Conservation (phyloP, 2,888 invertebrate species). For the Chouioia cunea region DNA sequence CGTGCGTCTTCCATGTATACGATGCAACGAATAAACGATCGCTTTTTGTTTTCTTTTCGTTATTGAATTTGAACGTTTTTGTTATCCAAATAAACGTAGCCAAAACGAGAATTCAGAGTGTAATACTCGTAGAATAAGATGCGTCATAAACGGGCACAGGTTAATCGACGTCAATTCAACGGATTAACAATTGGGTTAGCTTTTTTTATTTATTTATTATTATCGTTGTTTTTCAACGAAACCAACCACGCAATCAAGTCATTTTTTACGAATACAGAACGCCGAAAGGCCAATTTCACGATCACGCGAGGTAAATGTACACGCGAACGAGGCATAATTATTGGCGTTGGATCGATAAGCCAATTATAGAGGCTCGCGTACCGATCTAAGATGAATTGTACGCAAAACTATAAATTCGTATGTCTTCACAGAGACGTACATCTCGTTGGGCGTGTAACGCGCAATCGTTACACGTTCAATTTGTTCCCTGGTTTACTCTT, state of each 20-base stretch:
- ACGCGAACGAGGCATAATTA: too few species aligned
- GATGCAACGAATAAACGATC: conserved; percentile 24
- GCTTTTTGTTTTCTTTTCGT: background rate
- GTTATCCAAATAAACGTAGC: conserved; percentile 12
- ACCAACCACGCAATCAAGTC: too few species aligned
- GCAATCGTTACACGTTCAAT: conserved; percentile 59
- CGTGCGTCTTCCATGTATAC: background rate
- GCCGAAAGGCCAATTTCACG: too few species aligned
- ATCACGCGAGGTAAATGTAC: too few species aligned
- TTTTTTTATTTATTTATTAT: background rate
- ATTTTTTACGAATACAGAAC: too few species aligned
- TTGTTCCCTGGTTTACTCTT: conserved; percentile 50
- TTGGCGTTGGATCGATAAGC: too few species aligned
- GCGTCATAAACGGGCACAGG: background rate
- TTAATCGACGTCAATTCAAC: conserved; percentile 33
- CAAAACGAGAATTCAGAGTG: conserved; percentile 40
- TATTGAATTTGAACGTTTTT: background rate
- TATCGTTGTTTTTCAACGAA: too few species aligned
- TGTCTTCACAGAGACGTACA: too few species aligned
- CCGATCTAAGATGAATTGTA: too few species aligned
- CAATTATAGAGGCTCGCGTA: too few species aligned
- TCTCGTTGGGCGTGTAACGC: too few species aligned
- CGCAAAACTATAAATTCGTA: too few species aligned
- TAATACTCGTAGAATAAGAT: conserved; percentile 2
- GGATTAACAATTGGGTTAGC: background rate